phyloP scores from a whole-genome alignment of 2,888 invertebrate species.

The Hirudinaria manillensis region DNA sequence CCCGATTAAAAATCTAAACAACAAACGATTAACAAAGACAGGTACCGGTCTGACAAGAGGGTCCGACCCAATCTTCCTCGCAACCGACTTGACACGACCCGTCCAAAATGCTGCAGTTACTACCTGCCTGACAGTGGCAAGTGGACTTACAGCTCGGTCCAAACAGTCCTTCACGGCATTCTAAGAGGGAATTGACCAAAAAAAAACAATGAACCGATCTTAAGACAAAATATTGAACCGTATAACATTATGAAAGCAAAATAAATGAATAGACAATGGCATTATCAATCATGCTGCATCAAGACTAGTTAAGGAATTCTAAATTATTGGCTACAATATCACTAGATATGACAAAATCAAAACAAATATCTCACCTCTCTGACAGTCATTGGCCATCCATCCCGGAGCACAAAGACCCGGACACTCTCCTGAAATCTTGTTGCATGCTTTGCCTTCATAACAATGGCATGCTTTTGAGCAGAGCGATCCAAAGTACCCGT shows the following conservation, averaged over 20 bases:
- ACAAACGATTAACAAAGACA: not conserved
- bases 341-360: too few species aligned
- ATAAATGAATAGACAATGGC: too few species aligned
- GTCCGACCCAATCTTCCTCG: conserved; percentile 44
- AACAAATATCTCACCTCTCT: conserved; percentile 32
- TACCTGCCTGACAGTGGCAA: conserved; percentile 45
- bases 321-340: too few species aligned
- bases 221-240: too few species aligned
- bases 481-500: conserved; percentile 43
- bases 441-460: conserved; percentile 43
- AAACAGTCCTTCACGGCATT: conserved; percentile 41
- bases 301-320: too few species aligned
- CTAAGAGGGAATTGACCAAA: conserved; percentile 36
- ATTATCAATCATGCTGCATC: too few species aligned
- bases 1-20: not conserved
- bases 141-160: conserved; percentile 44
- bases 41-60: conserved; percentile 41
- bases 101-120: conserved; percentile 43
- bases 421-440: conserved; percentile 44
- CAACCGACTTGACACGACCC: conserved; percentile 46
- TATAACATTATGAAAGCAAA: too few species aligned
- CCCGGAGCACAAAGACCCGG: conserved; percentile 44
- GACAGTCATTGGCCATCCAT: conserved; percentile 43
- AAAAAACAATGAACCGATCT: not conserved
- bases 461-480: conserved; percentile 46